phyloP scores from a whole-genome alignment of 2,797 vertebrate species.

The Gymnoscopelus microlampas region DNA sequence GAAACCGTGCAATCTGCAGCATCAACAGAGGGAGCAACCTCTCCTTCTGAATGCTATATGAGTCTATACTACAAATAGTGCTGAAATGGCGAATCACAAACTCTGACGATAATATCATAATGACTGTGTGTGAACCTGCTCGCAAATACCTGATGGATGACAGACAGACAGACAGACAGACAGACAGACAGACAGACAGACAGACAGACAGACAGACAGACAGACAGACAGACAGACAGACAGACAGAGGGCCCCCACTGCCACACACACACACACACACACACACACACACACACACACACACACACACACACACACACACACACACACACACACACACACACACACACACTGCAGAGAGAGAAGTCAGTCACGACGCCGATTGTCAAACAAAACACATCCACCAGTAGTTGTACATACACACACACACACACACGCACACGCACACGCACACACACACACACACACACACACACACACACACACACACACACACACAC shows the following conservation, averaged over 20 bases:
- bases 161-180: background rate
- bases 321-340: conserved; percentile 13
- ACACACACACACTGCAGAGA: conserved; percentile 46
- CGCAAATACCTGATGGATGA: too few relatives aligned
- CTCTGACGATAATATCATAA: background rate
- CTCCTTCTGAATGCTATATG: too few relatives aligned
- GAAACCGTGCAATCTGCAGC: too few relatives aligned
- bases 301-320: conserved; percentile 10
- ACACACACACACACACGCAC: too few relatives aligned
- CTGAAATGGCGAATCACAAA: too few relatives aligned
- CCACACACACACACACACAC: background rate
- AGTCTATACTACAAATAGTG: too few relatives aligned
- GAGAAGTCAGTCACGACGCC: conserved; percentile 65
- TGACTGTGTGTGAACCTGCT: too few relatives aligned
- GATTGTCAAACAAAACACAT: conserved; percentile 1
- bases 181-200: background rate
- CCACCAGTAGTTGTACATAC: background rate
- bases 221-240: background rate
- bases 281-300: conserved; percentile 11
- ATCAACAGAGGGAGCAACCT: too few relatives aligned
- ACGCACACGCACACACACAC: background rate
- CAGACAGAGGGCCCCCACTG: too few relatives aligned
- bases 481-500: too few relatives aligned
- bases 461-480: too few relatives aligned
- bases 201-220: background rate